Evolutionary conservation across 53 echinoderm and acorn worm species (phyloP), one percentile per base, ranked within the genome.

Genomic region (Paracentrotus lividus): DNA sequence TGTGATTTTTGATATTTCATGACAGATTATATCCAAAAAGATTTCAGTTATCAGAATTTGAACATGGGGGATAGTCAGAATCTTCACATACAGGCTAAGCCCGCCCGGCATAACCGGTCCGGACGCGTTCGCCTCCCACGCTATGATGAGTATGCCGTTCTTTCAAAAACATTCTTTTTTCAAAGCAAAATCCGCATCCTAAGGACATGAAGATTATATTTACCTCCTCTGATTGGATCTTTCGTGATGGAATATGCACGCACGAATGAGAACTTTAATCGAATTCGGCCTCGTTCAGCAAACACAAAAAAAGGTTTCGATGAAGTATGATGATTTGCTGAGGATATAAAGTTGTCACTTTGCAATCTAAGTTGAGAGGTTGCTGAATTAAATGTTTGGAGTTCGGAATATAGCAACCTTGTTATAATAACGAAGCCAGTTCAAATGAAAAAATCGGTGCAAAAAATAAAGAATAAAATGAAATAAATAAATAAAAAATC

Each of bases 141-240:
- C 72, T 15, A 15, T 72, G 36, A 72, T 72, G 72, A 18, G 5
- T 38, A 13, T 4, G 16, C 72, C 40, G 36, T 72, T 20, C 72
- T 18, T 67, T 40, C 32, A 27, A n/a, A 20, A 6, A 72, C 40
- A 72, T 40, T 7, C 40, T 40, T 20, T n/a, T 72, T 72, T 20
- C 72, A 38, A 40, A 38, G 18, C 72, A 20, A 38, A 18, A 40
- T 69, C 69, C 69, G 34, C 69, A 20, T 40, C 27, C 8, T 21
- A 72, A 72, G 72, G 72, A 38, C 72, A 72, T 72, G 45, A 12
- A 21, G 26, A 45, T 47, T 8, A 47, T 81, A 81, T 81, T 44
- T 47, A 26, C 81, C 4, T 81, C 81, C 44, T 81, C 81, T 47
- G 81, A 81, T 81, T 47, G 13, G 44, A 81, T 81, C 81, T 81